Base-by-base conservation (phyloP, 2,888 invertebrate species). In the Caenorhabditis sp. region DNA sequence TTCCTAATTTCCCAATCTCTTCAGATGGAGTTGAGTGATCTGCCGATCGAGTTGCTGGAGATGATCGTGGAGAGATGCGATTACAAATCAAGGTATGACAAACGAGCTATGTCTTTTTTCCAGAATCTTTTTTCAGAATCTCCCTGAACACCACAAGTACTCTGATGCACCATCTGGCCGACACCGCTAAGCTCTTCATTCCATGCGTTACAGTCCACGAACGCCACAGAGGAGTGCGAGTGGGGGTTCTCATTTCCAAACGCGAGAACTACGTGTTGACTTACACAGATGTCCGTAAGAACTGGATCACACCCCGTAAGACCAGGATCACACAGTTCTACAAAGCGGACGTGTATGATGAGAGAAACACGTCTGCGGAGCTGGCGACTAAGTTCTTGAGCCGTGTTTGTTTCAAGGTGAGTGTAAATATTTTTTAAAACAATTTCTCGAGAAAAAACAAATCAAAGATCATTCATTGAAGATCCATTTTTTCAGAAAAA, bases 51-150 rank as follows among this genome's bases (percentile, higher is more conserved):
- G 18, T 32, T 74, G 20, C 56, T 40, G 18, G 28, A 53, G 15
- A 26, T 56, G n/a, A 13, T 74, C 1, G 64, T 74, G 2, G 74
- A 60, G 11, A 35, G 58, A 15, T 65, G 74, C 18, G 74, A 74
- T 44, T 74, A 50, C 8, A 18, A 40, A 1, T 24, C 74, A 11
- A 65, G 74, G 74, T 74, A n/a, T n/a, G n/a, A n/a, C n/a, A 37
- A 28, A 13, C 13, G 6, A 8, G 40, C 40, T 40, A 8, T 13
- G 13, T n/a, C n/a, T n/a, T n/a, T n/a, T n/a, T n/a, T n/a, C 11
- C 9, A 11, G 20, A 35, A 47, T 60, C 22, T 13, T n/a, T 28
- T 22, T 67, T 22, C 65, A 74, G 74, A 60, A 37, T 50, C n/a
- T 26, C 15, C 8, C 65, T 74, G 18, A 32, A 62, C 26, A 18